phyloP scores from a whole-genome alignment of 2,113 vertebrate genomes.

The Vidua macroura region DNA sequence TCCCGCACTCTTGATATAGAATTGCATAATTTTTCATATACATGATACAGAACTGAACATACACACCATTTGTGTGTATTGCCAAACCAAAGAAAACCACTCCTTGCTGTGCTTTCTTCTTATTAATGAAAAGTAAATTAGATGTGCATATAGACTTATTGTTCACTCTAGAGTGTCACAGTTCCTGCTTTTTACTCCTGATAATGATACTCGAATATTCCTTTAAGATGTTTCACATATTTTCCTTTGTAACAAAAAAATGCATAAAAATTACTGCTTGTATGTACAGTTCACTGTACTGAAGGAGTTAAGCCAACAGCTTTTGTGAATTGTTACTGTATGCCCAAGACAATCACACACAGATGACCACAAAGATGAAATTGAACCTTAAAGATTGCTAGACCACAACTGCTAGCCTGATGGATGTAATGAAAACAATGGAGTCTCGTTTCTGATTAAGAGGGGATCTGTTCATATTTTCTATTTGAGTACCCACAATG shows the following conservation, averaged over 20 bases:
- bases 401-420: neutral
- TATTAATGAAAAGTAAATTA: neutral
- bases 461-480: neutral
- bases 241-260: neutral
- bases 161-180: neutral
- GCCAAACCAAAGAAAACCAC: neutral
- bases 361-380: neutral
- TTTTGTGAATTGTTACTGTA: neutral
- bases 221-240: neutral
- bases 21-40: neutral
- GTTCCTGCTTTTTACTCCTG: neutral
- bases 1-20: accelerated
- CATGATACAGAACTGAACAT: neutral
- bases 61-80: neutral
- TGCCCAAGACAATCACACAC: neutral
- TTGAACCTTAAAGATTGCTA: neutral
- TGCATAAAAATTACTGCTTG: neutral
- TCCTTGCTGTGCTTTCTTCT: neutral
- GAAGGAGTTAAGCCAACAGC: neutral
- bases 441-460: neutral
- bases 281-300: neutral
- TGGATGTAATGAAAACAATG: neutral
- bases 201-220: neutral
- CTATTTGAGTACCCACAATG: neutral
- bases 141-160: neutral